phyloP scores from a whole-genome alignment of 2,888 invertebrate genomes.

The Campoplex capitator region DNA sequence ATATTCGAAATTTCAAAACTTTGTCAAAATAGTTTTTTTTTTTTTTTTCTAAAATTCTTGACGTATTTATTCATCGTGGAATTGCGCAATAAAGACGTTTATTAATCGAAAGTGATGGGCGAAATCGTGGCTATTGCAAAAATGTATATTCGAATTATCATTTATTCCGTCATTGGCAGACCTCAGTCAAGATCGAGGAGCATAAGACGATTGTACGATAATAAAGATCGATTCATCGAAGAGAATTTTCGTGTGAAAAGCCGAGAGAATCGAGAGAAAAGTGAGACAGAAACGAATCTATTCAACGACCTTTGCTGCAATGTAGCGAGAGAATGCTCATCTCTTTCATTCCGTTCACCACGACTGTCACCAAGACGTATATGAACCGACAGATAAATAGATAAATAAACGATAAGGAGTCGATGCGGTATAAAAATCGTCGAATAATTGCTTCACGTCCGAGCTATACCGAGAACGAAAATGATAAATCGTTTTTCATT shows the following conservation, averaged over 20 bases:
- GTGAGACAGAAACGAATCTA: slow-evolving; percentile 41
- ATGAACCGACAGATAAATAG: slow-evolving; percentile 19
- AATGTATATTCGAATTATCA: background rate
- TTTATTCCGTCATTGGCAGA: slow-evolving; percentile 1
- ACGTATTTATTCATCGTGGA: background rate
- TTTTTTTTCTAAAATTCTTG: background rate
- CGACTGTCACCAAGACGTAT: slow-evolving; percentile 22
- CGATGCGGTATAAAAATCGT: slow-evolving; percentile 11
- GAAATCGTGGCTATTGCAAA: background rate
- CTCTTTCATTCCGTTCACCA: slow-evolving; percentile 10
- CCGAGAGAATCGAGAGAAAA: background rate
- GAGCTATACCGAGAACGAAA: background rate
- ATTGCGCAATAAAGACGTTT: background rate
- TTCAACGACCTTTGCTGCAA: slow-evolving; percentile 54
- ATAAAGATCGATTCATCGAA: slow-evolving; percentile 32
- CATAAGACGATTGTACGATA: slow-evolving; percentile 2
- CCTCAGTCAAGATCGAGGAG: background rate
- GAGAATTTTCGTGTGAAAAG: background rate
- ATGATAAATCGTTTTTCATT: slow-evolving; percentile 41
- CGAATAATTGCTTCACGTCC: slow-evolving; percentile 46
- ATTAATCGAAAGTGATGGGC: background rate
- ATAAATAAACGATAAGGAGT: slow-evolving; percentile 10
- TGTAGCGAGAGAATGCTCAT: slow-evolving; percentile 12
- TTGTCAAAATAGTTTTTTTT: background rate
- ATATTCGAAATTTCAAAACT: background rate